These are phyloP conservation scores for Etia nguti DNA, from an alignment of 2,113 vertebrate genomes.

Conservation along the genomic window DNA sequence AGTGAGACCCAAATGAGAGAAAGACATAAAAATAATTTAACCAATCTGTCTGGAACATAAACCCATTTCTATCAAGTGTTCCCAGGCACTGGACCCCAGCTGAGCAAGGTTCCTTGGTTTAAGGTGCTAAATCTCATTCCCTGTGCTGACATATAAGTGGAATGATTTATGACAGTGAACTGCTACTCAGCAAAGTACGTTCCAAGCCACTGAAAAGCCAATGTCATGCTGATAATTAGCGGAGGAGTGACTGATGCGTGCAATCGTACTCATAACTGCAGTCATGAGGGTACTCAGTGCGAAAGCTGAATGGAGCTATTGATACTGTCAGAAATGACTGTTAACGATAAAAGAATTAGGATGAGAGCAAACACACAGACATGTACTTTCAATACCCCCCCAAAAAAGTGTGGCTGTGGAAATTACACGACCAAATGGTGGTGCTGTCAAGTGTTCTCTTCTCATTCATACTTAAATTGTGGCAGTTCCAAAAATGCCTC, in stretches of 20 bases:
- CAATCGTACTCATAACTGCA: slow-evolving; percentile 16
- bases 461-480: background rate
- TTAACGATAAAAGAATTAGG: background rate
- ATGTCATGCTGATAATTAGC: slow-evolving; percentile 56
- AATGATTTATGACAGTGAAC: slow-evolving; percentile 38
- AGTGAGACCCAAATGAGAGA: background rate
- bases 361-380: background rate
- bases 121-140: slow-evolving; percentile 30
- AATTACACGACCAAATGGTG: background rate
- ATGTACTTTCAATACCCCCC: background rate
- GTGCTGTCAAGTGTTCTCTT: background rate
- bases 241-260: slow-evolving; percentile 38
- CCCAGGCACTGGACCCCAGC: background rate
- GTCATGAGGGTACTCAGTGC: slow-evolving; percentile 3
- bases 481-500: background rate
- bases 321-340: slow-evolving; percentile 26
- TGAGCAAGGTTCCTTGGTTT: background rate
- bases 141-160: slow-evolving; percentile 4
- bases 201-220: slow-evolving; percentile 51
- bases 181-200: slow-evolving; percentile 40
- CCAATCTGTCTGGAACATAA: slow-evolving; percentile 16
- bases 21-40: background rate
- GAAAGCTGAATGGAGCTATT: slow-evolving; percentile 36
- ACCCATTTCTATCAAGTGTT: background rate
- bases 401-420: background rate